Evolutionary conservation across 1,140 invertebrate species (phyloP), one percentile per base, ranked within the genome.

Genomic region (Hycleus cichorii): DNA sequence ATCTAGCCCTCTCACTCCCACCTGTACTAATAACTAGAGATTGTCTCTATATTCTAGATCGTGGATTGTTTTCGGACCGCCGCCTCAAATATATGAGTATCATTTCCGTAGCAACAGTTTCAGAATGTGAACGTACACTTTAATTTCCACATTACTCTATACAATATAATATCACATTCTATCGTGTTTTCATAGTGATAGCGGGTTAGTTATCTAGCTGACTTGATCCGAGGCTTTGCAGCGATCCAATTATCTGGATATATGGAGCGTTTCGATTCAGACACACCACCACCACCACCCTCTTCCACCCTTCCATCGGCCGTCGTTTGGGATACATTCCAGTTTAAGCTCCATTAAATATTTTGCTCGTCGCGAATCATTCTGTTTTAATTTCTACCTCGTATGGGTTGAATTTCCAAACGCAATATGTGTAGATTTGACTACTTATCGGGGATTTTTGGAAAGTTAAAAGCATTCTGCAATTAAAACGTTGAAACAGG

Each of bases 191-290:
- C 53, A 59, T 61, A 52, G 57, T 57, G 57, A 44, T 56, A 54
- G 50, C 56, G 58, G 60, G 65, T 64, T 65, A 65, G 60, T 67
- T 67, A 64, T 67, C 65, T 67, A 61, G 65, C 63, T 55, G 58
- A 66, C 64, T 64, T 64, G 64, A 68, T 68, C 66, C 66, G 63
- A 57, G 58, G 62, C 64, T 66, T 62, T 62, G 53, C 59, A 59
- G 58, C 60, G 57, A 66, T 68, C 67, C 67, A 68, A 68, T 68
- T 68, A 68, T 63, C 63, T 59, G 64, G 64, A 68, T 68, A 68
- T 65, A 68, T 62, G 67, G 60, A 68, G 64, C 64, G 67, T 66
- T 68, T 68, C 64, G 63, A 65, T 67, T 65, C 63, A 60, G 18
- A 18, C 18, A 18, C 18, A 18, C 18, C 18, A 18, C 18, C 18